Conservation (phyloP, 2,113 vertebrate species). For the Paratilapia polleni region DNA sequence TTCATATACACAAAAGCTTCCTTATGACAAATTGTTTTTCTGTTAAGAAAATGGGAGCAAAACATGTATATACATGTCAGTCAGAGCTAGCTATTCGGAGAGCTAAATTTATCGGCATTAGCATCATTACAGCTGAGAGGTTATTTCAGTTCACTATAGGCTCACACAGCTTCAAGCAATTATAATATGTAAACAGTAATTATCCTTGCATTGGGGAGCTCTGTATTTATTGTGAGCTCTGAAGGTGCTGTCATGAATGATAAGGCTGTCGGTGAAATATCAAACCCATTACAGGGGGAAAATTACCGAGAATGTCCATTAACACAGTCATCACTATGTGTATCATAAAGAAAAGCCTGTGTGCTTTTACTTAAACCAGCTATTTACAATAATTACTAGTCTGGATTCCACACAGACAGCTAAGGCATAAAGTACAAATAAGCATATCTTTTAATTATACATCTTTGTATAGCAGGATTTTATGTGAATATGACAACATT, state of each 20-base stretch:
- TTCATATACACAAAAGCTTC: conserved; percentile 12
- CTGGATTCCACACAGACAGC: not conserved
- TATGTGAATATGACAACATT: not conserved
- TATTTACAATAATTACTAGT: not conserved
- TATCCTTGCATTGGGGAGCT: not conserved
- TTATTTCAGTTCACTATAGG: not conserved
- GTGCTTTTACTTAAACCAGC: not conserved
- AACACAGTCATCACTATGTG: not conserved
- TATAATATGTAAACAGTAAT: not conserved
- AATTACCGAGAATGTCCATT: conserved; percentile 6
- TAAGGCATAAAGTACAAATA: not conserved
- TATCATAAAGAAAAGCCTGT: not conserved
- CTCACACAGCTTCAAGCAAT: not conserved
- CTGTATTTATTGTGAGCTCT: not conserved
- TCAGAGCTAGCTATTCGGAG: not conserved
- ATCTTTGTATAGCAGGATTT: not conserved
- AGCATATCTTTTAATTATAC: not conserved
- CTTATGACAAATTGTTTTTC: not conserved
- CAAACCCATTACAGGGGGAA: not conserved
- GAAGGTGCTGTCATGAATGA: not conserved
- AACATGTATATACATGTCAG: conserved; percentile 5
- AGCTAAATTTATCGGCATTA: not conserved
- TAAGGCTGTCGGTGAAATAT: not conserved
- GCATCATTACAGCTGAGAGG: not conserved
- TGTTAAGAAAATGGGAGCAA: not conserved